Evolutionary conservation across 1,140 invertebrate genomes (phyloP).

Genomic region (Drosophila miranda): DNA sequence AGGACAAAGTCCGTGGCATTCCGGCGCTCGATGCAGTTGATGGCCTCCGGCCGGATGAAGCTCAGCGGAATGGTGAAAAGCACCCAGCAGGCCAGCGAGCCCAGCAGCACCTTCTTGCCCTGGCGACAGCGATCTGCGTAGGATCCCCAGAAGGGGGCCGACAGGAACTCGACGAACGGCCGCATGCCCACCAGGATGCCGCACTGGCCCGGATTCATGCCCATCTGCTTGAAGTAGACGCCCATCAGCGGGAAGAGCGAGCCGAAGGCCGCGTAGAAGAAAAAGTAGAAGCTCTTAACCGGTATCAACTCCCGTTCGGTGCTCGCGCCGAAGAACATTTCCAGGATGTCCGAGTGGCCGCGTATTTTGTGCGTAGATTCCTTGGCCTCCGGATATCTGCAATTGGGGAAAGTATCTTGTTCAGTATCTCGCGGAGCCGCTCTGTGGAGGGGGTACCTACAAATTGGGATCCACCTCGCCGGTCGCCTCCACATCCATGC

Average conservation of each 20-base stretch:
- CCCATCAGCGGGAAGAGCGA: slow-evolving; percentile 98
- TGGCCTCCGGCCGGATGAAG: slow-evolving; percentile 96
- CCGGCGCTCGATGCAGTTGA: slow-evolving; percentile 90
- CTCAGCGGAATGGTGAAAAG: slow-evolving; percentile 97
- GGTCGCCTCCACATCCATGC: slow-evolving; percentile 88
- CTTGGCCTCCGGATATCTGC: slow-evolving; percentile 90
- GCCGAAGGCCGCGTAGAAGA: slow-evolving; percentile 99
- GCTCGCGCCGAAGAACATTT: slow-evolving; percentile 89
- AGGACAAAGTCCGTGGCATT: slow-evolving; percentile 86
- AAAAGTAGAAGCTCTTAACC: slow-evolving; percentile 99
- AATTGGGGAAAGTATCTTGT: not conserved
- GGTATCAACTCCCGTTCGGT: slow-evolving; percentile 95
- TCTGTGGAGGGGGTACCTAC: slow-evolving; percentile 77
- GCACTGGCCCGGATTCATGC: slow-evolving; percentile 97
- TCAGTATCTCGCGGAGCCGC: not conserved
- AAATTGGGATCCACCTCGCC: slow-evolving; percentile 89
- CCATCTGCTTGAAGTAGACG: slow-evolving; percentile 99
- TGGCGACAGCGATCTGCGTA: slow-evolving; percentile 96
- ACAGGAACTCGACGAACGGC: slow-evolving; percentile 98
- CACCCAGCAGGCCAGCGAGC: slow-evolving; percentile 96
- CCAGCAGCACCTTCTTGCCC: slow-evolving; percentile 93
- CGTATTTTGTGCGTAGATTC: slow-evolving; percentile 95
- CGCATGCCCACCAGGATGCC: slow-evolving; percentile 95
- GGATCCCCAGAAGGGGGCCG: slow-evolving; percentile 98
- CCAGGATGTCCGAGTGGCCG: slow-evolving; percentile 91